Conservation (phyloP, 2,888 invertebrate genomes). For the Candidula unifasciata region DNA sequence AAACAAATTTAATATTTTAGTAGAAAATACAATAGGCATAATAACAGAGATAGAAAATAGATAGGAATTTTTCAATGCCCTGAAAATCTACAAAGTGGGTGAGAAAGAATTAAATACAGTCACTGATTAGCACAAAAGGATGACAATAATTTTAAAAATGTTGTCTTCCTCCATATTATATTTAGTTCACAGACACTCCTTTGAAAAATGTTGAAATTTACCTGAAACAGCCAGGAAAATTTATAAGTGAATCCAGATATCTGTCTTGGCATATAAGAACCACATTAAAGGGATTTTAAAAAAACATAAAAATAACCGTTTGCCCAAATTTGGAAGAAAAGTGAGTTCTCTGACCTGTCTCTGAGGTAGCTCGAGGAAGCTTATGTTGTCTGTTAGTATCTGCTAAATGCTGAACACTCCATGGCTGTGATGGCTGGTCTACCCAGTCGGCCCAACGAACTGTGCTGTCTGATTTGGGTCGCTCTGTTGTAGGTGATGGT, state of each 20-base stretch:
- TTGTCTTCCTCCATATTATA: too few species aligned
- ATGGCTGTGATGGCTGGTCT: slow-evolving; percentile 57
- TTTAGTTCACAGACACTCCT: too few species aligned
- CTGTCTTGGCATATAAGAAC: background rate
- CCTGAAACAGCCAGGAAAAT: too few species aligned
- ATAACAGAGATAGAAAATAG: too few species aligned
- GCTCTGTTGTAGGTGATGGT: slow-evolving; percentile 64
- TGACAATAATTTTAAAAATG: too few species aligned
- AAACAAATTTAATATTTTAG: too few species aligned
- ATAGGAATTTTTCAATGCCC: too few species aligned
- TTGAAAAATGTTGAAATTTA: too few species aligned
- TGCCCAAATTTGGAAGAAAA: background rate
- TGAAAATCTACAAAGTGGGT: too few species aligned
- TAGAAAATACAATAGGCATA: too few species aligned
- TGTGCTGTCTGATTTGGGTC: slow-evolving; percentile 69
- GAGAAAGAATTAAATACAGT: too few species aligned
- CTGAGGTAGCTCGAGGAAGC: slow-evolving; percentile 66
- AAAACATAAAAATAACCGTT: background rate
- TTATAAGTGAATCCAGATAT: background rate
- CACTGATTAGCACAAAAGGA: too few species aligned
- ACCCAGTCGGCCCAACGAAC: slow-evolving; percentile 70
- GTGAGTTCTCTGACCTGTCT: slow-evolving; percentile 62
- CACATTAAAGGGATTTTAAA: background rate
- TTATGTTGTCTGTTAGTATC: slow-evolving; percentile 54
- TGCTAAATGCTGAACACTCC: slow-evolving; percentile 53